Percentiles rank a stretch among this genome's conserved stretches.
These are phyloP conservation scores for Lasioglossum baleicum DNA, from an alignment of 1,140 invertebrate species.

Conservation along the genomic window DNA sequence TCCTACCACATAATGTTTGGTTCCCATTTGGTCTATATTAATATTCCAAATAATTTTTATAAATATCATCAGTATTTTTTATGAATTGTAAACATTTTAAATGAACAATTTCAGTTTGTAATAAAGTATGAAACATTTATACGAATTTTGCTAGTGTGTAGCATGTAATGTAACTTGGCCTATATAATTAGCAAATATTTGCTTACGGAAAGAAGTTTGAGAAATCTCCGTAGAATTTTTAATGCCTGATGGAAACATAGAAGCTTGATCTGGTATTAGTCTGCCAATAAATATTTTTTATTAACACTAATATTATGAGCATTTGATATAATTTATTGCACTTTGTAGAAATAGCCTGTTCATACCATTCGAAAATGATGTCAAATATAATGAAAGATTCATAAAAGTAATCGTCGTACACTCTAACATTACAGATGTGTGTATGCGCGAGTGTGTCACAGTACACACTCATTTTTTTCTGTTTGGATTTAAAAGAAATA, in stretches of 20 bases:
- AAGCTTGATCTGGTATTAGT: conserved; percentile 10
- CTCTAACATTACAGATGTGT: neutral
- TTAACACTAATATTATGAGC: conserved; percentile 12
- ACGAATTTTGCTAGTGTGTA: conserved; percentile 9
- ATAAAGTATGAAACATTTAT: conserved; percentile 22
- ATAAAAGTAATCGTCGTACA: conserved; percentile 7
- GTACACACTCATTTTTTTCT: neutral
- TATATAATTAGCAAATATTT: conserved; percentile 16
- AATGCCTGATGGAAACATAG: neutral
- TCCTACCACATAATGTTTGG: conserved; percentile 1
- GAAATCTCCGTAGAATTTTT: conserved; percentile 20
- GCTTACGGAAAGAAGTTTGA: conserved; percentile 15
- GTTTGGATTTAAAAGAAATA: conserved; percentile 29
- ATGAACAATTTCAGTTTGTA: conserved; percentile 13
- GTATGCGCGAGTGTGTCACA: neutral
- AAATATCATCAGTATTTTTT: neutral
- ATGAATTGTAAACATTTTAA: conserved; percentile 6
- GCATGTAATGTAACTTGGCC: conserved; percentile 22
- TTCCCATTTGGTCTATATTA: conserved; percentile 11
- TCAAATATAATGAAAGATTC: conserved; percentile 30
- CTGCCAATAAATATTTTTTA: conserved; percentile 37
- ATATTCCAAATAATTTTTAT: conserved; percentile 10
- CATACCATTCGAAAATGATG: conserved; percentile 33
- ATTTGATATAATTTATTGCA: conserved; percentile 33
- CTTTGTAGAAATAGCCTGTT: conserved; percentile 28